A percentile compares a stretch with the other conserved stretches of the same genome.
Evolutionary conservation across 2,113 vertebrate genomes (phyloP).

Genomic region (Terrapene triunguis): DNA sequence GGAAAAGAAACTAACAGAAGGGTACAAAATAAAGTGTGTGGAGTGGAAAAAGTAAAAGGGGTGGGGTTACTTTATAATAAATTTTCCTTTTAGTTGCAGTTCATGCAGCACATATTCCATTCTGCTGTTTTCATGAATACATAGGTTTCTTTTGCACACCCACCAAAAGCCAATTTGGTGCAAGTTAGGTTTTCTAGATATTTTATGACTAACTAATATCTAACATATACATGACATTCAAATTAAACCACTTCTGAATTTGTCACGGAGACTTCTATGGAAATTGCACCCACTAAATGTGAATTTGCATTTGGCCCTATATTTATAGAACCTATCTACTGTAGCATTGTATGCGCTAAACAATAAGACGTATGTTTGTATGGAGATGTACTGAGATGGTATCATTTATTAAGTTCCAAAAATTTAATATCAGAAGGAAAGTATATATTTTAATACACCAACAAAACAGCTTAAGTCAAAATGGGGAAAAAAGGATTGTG

Average conservation of each 20-base stretch:
- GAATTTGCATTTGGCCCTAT: not conserved
- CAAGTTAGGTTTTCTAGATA: not conserved
- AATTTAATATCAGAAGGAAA: not conserved
- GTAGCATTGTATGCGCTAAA: not conserved
- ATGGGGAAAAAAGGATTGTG: not conserved
- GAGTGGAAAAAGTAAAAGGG: too few relatives aligned
- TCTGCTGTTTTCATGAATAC: accelerated
- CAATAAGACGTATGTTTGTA: not conserved
- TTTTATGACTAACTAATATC: not conserved
- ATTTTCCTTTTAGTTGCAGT: too few relatives aligned
- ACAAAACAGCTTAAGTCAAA: not conserved
- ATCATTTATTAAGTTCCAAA: not conserved
- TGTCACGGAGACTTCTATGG: not conserved
- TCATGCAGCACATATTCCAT: not conserved
- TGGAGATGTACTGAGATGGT: not conserved
- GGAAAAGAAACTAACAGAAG: not conserved
- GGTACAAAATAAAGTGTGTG: not conserved
- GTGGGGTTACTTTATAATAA: too few relatives aligned
- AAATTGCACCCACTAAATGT: not conserved
- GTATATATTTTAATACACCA: not conserved
- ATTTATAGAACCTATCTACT: not conserved
- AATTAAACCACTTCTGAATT: not conserved
- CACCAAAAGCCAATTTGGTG: not conserved
- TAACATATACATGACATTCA: not conserved
- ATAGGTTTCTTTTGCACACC: accelerated